These are phyloP conservation scores for Otus scops DNA, from an alignment of 2,797 vertebrate species.

Conservation along the genomic window DNA sequence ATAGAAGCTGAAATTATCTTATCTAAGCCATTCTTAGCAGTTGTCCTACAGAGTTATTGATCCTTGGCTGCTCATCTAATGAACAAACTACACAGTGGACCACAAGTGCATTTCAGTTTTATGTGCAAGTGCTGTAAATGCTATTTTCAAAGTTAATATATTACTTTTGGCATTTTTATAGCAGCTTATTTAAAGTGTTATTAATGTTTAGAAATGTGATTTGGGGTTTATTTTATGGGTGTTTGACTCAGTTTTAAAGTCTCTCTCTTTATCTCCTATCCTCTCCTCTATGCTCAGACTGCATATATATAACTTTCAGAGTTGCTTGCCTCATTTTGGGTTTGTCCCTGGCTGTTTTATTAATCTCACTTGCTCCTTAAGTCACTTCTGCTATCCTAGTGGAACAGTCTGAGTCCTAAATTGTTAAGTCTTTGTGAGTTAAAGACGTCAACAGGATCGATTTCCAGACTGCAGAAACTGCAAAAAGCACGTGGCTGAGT, in stretches of 20 bases:
- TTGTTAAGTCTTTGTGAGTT: not conserved
- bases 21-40: slow-evolving; percentile 13
- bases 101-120: slow-evolving; percentile 58
- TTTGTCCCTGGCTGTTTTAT: not conserved
- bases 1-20: slow-evolving; percentile 14
- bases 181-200: slow-evolving; percentile 64
- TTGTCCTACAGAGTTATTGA: slow-evolving; percentile 53
- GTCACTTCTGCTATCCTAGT: not conserved
- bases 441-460: not conserved
- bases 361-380: not conserved
- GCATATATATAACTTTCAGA: not conserved
- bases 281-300: not conserved
- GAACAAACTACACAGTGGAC: slow-evolving; percentile 43
- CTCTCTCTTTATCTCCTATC: not conserved
- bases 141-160: slow-evolving; percentile 56
- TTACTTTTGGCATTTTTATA: slow-evolving; percentile 54
- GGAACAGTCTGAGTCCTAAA: not conserved
- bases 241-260: slow-evolving; percentile 52
- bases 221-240: slow-evolving; percentile 43
- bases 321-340: not conserved
- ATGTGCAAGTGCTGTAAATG: slow-evolving; percentile 39
- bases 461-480: not conserved
- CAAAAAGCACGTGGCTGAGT: not conserved
- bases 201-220: slow-evolving; percentile 58
- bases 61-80: slow-evolving; percentile 44